These are phyloP conservation scores for Pentamera pediparva DNA, from an alignment of 53 echinoderm and acorn worm genomes.

Conservation along the genomic window DNA sequence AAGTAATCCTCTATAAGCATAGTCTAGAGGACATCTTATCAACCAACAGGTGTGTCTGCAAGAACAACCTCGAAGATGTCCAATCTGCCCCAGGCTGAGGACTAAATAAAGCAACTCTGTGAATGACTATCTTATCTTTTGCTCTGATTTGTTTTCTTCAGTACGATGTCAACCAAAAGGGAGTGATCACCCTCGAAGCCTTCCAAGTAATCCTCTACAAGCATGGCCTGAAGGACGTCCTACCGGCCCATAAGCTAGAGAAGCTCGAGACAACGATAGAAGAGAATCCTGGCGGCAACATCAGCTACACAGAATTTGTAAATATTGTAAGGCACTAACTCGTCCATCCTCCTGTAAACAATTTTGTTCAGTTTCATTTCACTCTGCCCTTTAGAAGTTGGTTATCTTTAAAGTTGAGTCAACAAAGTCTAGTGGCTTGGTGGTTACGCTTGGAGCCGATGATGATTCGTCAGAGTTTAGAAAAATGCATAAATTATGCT, in stretches of 20 bases:
- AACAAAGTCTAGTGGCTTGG: no score
- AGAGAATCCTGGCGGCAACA: slow-evolving; percentile 80
- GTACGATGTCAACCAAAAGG: slow-evolving; percentile 92
- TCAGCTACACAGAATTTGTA: slow-evolving; percentile 98
- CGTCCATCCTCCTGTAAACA: not conserved
- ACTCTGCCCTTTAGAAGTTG: not conserved
- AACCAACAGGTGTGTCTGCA: no score
- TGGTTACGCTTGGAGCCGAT: no score
- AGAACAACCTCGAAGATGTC: no score
- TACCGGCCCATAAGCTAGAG: slow-evolving; percentile 86
- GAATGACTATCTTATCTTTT: no score
- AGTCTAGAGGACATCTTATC: no score
- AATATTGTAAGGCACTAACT: slow-evolving; percentile 76
- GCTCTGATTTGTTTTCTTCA: slow-evolving; percentile 25
- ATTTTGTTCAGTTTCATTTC: not conserved
- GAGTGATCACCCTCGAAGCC: slow-evolving; percentile 90
- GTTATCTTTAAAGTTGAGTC: not conserved
- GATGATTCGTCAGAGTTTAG: no score
- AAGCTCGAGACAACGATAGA: slow-evolving; percentile 92
- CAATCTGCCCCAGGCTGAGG: no score
- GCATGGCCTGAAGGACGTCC: slow-evolving; percentile 82
- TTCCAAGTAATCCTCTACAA: slow-evolving; percentile 98
- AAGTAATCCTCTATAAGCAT: no score
- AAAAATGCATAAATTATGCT: no score
- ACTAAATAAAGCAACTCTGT: no score